A percentile compares a stretch with the other conserved stretches of the same genome.
phyloP scores from a whole-genome alignment of 1,140 invertebrate genomes.

The Yoshiicerus persimilis region DNA sequence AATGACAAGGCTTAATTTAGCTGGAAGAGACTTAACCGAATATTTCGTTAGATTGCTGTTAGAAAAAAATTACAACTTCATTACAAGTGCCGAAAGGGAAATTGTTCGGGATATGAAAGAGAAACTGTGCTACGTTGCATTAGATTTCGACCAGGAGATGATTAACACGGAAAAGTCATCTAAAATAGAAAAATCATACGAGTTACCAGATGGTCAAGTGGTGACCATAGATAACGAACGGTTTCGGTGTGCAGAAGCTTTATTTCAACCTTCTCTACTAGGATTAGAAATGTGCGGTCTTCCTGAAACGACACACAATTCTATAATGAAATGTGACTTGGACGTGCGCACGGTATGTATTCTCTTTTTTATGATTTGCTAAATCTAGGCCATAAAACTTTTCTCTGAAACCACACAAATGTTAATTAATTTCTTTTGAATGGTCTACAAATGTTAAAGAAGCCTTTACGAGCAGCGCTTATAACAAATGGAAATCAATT shows the following conservation, averaged over 20 bases:
- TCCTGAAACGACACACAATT: conserved; percentile 93
- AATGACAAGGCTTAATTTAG: conserved; percentile 85
- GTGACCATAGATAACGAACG: conserved; percentile 96
- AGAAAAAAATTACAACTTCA: conserved; percentile 94
- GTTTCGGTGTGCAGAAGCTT: conserved; percentile 95
- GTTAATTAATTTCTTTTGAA: no score
- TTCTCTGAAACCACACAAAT: no score
- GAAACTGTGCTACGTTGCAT: conserved; percentile 86
- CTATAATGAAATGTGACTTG: conserved; percentile 95
- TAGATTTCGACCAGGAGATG: conserved; percentile 94
- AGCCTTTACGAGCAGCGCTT: no score
- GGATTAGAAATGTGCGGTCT: conserved; percentile 94
- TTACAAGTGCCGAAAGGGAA: conserved; percentile 93
- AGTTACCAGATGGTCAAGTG: conserved; percentile 91
- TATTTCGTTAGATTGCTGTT: conserved; percentile 96
- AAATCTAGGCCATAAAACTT: no score
- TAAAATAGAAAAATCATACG: conserved; percentile 90
- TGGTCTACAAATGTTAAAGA: no score
- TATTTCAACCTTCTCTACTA: conserved; percentile 94
- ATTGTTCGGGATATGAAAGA: conserved; percentile 95
- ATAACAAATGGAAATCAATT: no score
- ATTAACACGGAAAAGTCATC: conserved; percentile 86
- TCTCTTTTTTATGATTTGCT: no score
- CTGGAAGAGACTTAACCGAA: conserved; percentile 91
- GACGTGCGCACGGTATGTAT: conserved; percentile 72